These are phyloP conservation scores for Crenuchus spilurus DNA, from an alignment of 2,797 vertebrate species.

Conservation along the genomic window DNA sequence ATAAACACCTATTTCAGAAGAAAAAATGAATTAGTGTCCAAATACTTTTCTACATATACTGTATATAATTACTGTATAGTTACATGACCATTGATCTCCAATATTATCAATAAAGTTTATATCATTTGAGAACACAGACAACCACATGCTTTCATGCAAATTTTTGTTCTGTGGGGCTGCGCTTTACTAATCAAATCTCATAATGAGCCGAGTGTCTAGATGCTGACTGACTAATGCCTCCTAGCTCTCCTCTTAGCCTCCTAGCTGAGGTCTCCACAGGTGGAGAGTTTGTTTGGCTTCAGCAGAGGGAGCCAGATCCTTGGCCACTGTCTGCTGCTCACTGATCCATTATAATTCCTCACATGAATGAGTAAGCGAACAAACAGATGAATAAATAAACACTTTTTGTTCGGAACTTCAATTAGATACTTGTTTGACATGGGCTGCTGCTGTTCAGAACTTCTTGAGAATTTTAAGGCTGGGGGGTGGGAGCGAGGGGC, in stretches of 20 bases:
- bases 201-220: too few relatives aligned
- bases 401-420: conserved; percentile 33
- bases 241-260: not conserved
- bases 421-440: conserved; percentile 47
- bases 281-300: conserved; percentile 42
- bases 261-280: conserved; percentile 8
- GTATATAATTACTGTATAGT: too few relatives aligned
- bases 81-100: too few relatives aligned
- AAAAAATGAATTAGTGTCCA: too few relatives aligned
- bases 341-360: conserved; percentile 22
- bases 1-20: too few relatives aligned
- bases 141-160: too few relatives aligned
- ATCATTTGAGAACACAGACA: too few relatives aligned
- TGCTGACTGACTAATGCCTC: not conserved
- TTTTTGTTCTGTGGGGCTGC: not conserved
- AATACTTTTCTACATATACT: too few relatives aligned
- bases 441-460: conserved; percentile 10
- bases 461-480: conserved; percentile 23
- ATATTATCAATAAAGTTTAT: too few relatives aligned
- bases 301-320: conserved; percentile 55
- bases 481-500: too few relatives aligned
- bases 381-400: conserved; percentile 43
- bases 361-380: conserved; percentile 22
- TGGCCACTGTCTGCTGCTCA: conserved; percentile 17
- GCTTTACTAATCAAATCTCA: not conserved